phyloP scores from a whole-genome alignment of 2,888 invertebrate species.

The Fissipunctia ypsillon region DNA sequence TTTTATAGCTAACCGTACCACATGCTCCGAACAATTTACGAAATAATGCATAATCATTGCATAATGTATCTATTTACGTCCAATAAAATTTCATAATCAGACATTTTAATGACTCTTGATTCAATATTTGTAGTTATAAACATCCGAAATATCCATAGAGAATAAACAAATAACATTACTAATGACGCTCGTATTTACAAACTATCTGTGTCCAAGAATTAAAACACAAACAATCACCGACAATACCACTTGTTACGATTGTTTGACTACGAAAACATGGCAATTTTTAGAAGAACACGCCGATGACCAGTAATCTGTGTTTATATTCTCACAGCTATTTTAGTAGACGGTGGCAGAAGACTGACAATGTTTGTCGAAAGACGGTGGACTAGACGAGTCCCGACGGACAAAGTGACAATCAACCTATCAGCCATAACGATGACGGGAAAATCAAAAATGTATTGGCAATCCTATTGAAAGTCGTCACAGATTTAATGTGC shows the following conservation, averaged over 20 bases:
- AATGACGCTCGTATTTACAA: conserved; percentile 40
- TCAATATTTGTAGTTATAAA: background rate
- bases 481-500: too few species aligned
- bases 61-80: background rate
- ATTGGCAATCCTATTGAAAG: too few species aligned
- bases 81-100: background rate
- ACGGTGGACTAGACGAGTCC: background rate
- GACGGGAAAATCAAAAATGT: too few species aligned
- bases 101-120: background rate
- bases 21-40: background rate
- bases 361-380: too few species aligned
- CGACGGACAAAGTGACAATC: background rate
- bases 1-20: background rate
- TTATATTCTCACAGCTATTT: conserved; percentile 24
- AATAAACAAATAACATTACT: conserved; percentile 20
- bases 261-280: conserved; percentile 55
- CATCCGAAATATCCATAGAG: conserved; percentile 7
- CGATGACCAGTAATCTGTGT: conserved; percentile 22
- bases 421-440: background rate
- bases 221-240: conserved; percentile 59
- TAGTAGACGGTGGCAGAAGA: background rate
- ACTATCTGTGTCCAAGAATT: conserved; percentile 57
- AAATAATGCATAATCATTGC: background rate
- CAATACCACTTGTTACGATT: conserved; percentile 70
- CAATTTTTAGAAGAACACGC: conserved; percentile 58